Conservation (phyloP, 2,113 vertebrate species). For the Sinosuthora webbiana region DNA sequence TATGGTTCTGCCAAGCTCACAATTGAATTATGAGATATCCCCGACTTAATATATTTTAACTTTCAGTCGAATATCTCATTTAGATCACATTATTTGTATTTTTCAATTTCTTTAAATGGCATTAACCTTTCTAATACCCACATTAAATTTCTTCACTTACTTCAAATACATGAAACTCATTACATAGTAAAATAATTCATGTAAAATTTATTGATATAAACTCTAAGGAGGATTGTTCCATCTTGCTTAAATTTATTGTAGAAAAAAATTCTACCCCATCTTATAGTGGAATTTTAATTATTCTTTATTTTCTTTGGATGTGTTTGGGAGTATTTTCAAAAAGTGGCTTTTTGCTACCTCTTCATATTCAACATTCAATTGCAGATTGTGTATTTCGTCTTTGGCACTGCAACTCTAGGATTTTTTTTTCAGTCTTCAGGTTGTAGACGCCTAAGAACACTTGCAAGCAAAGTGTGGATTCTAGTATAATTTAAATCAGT, state of each 20-base stretch:
- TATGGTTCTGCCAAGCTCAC: background rate
- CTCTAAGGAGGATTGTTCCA: background rate
- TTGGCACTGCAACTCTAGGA: background rate
- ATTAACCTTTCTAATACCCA: background rate
- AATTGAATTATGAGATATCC: background rate
- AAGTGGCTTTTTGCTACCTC: background rate
- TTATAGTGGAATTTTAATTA: background rate
- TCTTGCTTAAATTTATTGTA: background rate
- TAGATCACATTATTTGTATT: background rate
- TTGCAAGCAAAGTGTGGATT: background rate
- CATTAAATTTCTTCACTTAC: constrained; percentile 19
- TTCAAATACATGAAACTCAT: background rate
- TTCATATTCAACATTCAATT: background rate
- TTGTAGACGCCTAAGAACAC: background rate
- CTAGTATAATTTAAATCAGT: background rate
- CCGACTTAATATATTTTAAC: background rate
- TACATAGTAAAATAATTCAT: background rate
- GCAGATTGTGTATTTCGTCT: background rate
- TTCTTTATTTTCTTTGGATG: background rate
- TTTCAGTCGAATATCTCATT: background rate
- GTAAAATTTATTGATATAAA: background rate
- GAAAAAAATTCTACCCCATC: background rate
- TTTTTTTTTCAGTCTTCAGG: background rate
- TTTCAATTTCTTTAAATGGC: background rate
- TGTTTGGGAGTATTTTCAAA: background rate